Conservation (phyloP, 2,797 vertebrate genomes). For the Myotis myotis region DNA sequence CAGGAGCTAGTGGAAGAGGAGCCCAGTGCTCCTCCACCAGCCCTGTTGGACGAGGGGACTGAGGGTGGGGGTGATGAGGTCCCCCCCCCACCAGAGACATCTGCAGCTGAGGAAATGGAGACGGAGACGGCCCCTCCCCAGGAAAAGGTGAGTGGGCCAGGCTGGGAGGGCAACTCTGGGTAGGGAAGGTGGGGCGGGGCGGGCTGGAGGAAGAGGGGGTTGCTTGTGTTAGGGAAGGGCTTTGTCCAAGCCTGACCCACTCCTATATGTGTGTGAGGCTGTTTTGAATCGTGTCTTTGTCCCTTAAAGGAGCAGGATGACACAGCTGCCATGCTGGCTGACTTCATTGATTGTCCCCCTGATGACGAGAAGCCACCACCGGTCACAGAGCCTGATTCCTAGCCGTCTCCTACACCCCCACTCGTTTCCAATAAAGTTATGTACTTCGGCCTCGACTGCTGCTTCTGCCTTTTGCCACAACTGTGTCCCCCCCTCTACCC, state of each 20-base stretch:
- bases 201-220: too few species aligned
- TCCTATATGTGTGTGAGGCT: background rate
- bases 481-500: background rate
- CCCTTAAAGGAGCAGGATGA: slow-evolving; percentile 85
- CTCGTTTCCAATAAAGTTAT: slow-evolving; percentile 71
- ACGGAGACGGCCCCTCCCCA: slow-evolving; percentile 80
- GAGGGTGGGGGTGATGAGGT: background rate
- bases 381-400: slow-evolving; percentile 55
- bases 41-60: slow-evolving; percentile 59
- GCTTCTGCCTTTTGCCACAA: slow-evolving; percentile 14
- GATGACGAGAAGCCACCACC: slow-evolving; percentile 87
- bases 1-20: slow-evolving; percentile 66
- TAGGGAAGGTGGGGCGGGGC: too few species aligned
- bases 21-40: slow-evolving; percentile 50
- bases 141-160: slow-evolving; percentile 83
- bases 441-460: background rate
- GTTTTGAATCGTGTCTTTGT: slow-evolving; percentile 17
- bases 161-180: background rate
- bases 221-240: background rate
- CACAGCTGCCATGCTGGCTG: slow-evolving; percentile 93
- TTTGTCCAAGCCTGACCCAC: background rate
- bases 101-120: slow-evolving; percentile 70
- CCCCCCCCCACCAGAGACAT: background rate
- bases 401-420: background rate
- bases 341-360: slow-evolving; percentile 92